These are phyloP conservation scores for Nettapus auritus DNA, from an alignment of 2,113 vertebrate genomes.

Conservation along the genomic window DNA sequence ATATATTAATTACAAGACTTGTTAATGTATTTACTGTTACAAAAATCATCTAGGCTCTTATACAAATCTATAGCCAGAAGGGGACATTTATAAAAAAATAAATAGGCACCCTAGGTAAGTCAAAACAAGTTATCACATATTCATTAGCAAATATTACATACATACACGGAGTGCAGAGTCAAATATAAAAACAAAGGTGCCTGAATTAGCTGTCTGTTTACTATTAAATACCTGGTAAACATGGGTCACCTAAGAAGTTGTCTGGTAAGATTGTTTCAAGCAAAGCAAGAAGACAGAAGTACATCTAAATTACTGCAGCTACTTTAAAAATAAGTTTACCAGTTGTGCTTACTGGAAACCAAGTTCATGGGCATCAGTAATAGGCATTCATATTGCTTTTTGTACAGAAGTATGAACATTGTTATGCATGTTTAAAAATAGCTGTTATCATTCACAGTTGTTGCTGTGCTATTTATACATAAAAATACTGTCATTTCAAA, in stretches of 20 bases:
- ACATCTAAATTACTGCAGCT: background rate
- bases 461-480: conserved; percentile 49
- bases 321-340: background rate
- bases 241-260: background rate
- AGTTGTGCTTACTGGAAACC: conserved; percentile 54
- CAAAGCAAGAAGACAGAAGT: conserved; percentile 14
- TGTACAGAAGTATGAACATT: conserved; percentile 1
- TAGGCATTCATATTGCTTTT: conserved; percentile 45
- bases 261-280: background rate
- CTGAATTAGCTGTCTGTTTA: conserved; percentile 30
- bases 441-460: conserved; percentile 61
- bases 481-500: conserved; percentile 73
- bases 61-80: conserved; percentile 66
- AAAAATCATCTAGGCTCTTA: conserved; percentile 64
- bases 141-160: conserved; percentile 56
- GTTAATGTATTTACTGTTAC: conserved; percentile 65
- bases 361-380: conserved; percentile 37
- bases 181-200: conserved; percentile 59
- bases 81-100: conserved; percentile 74
- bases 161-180: conserved; percentile 54
- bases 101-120: conserved; percentile 75
- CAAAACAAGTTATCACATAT: conserved; percentile 56
- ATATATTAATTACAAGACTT: conserved; percentile 68
- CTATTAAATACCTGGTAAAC: conserved; percentile 51
- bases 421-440: conserved; percentile 51